These are phyloP conservation scores for Bombus ignitus DNA, from an alignment of 1,140 invertebrate genomes.

Conservation along the genomic window DNA sequence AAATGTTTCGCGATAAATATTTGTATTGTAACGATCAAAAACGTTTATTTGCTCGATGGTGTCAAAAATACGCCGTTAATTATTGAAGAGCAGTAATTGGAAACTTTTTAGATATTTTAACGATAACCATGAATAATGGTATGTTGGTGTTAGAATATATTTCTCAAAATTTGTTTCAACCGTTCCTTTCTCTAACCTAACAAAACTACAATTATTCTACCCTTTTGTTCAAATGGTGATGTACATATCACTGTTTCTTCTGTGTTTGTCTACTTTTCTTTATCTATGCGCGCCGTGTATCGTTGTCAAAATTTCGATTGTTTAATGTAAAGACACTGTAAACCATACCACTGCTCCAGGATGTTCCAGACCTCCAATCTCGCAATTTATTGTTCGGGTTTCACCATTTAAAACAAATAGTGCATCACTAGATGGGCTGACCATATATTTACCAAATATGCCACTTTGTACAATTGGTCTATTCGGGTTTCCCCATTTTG, in stretches of 20 bases:
- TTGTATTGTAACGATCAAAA: constrained; percentile 40
- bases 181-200: constrained; percentile 15
- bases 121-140: constrained; percentile 44
- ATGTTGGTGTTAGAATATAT: constrained; percentile 47
- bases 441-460: constrained; percentile 90
- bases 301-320: constrained; percentile 8
- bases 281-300: background rate
- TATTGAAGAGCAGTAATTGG: constrained; percentile 10
- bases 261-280: background rate
- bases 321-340: constrained; percentile 81
- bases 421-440: constrained; percentile 88
- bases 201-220: constrained; percentile 15
- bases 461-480: constrained; percentile 88
- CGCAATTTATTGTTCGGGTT: constrained; percentile 90
- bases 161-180: constrained; percentile 31
- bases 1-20: constrained; percentile 37
- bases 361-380: constrained; percentile 87
- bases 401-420: constrained; percentile 90
- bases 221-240: constrained; percentile 14
- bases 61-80: constrained; percentile 44
- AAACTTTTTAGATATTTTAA: constrained; percentile 31
- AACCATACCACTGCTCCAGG: constrained; percentile 88
- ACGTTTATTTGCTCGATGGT: constrained; percentile 25
- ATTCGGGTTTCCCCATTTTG: constrained; percentile 87
- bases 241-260: constrained; percentile 3